Evolutionary conservation across 1,140 invertebrate genomes (phyloP), one percentile per base, ranked within the genome.

Genomic region (Anoplolepis gracilipes): DNA sequence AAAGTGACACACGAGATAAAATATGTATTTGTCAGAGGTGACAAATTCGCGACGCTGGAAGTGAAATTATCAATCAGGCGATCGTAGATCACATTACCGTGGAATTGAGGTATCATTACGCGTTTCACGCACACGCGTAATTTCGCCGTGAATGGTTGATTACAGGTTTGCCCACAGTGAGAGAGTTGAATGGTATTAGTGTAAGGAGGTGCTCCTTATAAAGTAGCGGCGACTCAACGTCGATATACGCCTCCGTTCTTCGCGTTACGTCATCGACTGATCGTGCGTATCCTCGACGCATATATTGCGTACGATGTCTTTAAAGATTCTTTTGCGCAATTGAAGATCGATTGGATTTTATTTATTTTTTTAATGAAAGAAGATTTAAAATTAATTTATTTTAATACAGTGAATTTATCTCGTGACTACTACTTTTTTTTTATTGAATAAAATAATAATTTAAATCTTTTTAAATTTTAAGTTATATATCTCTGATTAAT

Each of bases 131-230:
- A 75, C 78, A 86, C 77, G 42, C 70, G 55, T 57, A 70, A 85
- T 81, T 75, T 85, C 67, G 77, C 84, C 85, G 39, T 49, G 55
- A 59, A 86, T 84, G 33, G 53, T 49, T 22, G 85, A 76, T 79
- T 85, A 64, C 46, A 57, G 67, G 81, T 76, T 87, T 49, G 62
- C 70, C 76, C 65, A 78, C 81, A 87, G 84, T 65, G 87, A 91
- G 87, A 91, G 87, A 85, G 85, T 64, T 55, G 69, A 87, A 75
- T 79, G 85, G 86, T 89, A 78, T 87, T 84, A 53, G 88, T 91
- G 90, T 91, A 90, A 91, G 89, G 78, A 87, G 87, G 85, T 93
- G 91, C 92, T 93, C 92, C 92, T 93, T 93, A 93, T 93, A 93
- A 93, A 93, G 92, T 92, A 92, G 91, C 91, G 69, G 87, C 90